Percentiles rank a stretch among this genome's conserved stretches.
Evolutionary conservation across 2,797 vertebrate species (phyloP).

Genomic region (Holocentrus rufus): DNA sequence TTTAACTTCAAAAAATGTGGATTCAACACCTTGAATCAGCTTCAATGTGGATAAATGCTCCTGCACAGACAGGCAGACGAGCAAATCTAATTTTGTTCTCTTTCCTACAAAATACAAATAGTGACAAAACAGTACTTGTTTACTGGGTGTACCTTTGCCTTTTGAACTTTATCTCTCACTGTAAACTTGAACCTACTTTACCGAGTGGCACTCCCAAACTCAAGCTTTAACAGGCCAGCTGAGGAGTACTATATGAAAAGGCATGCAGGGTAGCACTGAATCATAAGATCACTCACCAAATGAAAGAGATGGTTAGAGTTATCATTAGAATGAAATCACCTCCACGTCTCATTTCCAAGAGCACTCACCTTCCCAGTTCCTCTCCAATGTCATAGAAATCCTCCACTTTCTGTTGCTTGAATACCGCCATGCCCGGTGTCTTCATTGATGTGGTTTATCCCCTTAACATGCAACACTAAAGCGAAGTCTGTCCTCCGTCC

Average conservation of each 20-base stretch:
- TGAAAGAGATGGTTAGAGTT: background rate
- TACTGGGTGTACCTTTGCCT: background rate
- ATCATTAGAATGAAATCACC: slow-evolving; percentile 4
- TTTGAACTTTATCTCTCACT: slow-evolving; percentile 28
- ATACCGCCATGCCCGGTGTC: slow-evolving; percentile 90
- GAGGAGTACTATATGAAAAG: too few relatives aligned
- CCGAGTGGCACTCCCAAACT: slow-evolving; percentile 56
- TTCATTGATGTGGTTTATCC: slow-evolving; percentile 83
- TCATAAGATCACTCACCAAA: slow-evolving; percentile 19
- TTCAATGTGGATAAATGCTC: background rate
- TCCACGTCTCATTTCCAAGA: background rate
- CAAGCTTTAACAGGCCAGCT: slow-evolving; percentile 68
- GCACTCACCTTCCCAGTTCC: slow-evolving; percentile 92
- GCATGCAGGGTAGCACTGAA: too few relatives aligned
- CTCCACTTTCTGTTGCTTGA: slow-evolving; percentile 96
- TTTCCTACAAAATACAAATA: background rate
- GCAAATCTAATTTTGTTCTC: slow-evolving; percentile 1
- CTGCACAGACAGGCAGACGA: background rate
- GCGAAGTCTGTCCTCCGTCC: slow-evolving; percentile 6
- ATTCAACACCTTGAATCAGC: slow-evolving; percentile 16
- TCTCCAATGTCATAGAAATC: slow-evolving; percentile 93
- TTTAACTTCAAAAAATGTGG: background rate
- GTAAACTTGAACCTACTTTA: slow-evolving; percentile 51
- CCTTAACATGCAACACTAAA: slow-evolving; percentile 38
- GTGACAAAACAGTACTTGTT: slow-evolving; percentile 9